phyloP scores from a whole-genome alignment of 92 coral and sea anemone genomes.

The Epizoanthus illoricatus region DNA sequence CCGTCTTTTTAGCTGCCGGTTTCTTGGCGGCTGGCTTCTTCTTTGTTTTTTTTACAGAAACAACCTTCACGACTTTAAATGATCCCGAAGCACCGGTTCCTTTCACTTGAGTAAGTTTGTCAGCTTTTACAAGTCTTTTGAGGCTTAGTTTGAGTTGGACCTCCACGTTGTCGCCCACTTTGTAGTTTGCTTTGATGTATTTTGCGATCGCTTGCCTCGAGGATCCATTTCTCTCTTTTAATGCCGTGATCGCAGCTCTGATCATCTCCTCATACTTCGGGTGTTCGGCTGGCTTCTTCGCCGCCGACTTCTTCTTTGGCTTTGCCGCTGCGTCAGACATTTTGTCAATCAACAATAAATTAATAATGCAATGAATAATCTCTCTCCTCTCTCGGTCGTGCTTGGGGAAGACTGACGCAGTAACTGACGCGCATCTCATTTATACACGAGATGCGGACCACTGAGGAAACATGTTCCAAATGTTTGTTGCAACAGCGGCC shows the following conservation, averaged over 20 bases:
- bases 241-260: constrained; percentile 60
- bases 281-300: constrained; percentile 82
- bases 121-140: constrained; percentile 55
- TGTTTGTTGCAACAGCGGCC: constrained; percentile 80
- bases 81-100: constrained; percentile 98
- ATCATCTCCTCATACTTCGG: constrained; percentile 92
- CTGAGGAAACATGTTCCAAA: constrained; percentile 90
- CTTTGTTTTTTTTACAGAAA: constrained; percentile 22
- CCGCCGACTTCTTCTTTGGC: constrained; percentile 51
- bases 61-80: constrained; percentile 68
- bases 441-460: constrained; percentile 92
- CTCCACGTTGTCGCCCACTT: constrained; percentile 60
- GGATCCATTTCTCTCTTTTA: constrained; percentile 87
- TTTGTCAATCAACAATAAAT: constrained; percentile 76
- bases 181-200: constrained; percentile 72
- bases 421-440: constrained; percentile 88
- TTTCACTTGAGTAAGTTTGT: constrained; percentile 60
- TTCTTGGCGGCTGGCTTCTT: constrained; percentile 60
- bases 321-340: constrained; percentile 65
- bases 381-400: constrained; percentile 77
- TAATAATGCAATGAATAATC: constrained; percentile 61
- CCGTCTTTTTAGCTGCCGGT: not conserved
- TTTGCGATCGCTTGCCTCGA: constrained; percentile 87
- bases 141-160: constrained; percentile 65
- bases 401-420: constrained; percentile 99